phyloP scores from a whole-genome alignment of 2,797 vertebrate species.

The Notamacropus eugenii region DNA sequence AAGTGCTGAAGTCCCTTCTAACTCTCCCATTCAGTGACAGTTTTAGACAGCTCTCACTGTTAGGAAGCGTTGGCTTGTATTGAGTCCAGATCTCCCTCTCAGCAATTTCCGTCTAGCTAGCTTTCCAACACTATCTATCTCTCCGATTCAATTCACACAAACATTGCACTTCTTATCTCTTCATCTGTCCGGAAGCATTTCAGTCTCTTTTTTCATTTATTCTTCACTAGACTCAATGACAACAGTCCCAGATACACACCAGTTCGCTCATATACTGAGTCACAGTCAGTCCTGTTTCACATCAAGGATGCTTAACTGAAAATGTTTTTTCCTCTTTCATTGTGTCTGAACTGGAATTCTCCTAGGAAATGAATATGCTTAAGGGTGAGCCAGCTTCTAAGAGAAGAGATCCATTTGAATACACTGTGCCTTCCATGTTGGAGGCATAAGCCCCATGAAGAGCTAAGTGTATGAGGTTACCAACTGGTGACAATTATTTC shows the following conservation, averaged over 20 bases:
- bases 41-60: not conserved
- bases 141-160: not conserved
- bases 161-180: not conserved
- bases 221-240: not conserved
- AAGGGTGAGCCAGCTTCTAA: constrained; percentile 55
- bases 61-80: not conserved
- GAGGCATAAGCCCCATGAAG: constrained; percentile 59
- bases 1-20: too few species aligned
- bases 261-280: not conserved
- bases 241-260: not conserved
- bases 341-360: constrained; percentile 54
- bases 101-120: not conserved
- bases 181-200: not conserved
- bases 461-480: constrained; percentile 66
- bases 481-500: constrained; percentile 68
- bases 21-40: not conserved
- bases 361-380: constrained; percentile 49
- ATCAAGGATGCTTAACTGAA: constrained; percentile 57
- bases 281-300: constrained; percentile 42
- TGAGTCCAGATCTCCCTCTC: not conserved
- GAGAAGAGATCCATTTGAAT: constrained; percentile 53
- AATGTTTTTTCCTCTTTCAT: constrained; percentile 42
- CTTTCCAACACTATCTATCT: not conserved
- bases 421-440: constrained; percentile 6
- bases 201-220: not conserved